Evolutionary conservation across 2,888 invertebrate species (phyloP), one percentile per base, ranked within the genome.

Genomic region (Pristionchus japonicus): DNA sequence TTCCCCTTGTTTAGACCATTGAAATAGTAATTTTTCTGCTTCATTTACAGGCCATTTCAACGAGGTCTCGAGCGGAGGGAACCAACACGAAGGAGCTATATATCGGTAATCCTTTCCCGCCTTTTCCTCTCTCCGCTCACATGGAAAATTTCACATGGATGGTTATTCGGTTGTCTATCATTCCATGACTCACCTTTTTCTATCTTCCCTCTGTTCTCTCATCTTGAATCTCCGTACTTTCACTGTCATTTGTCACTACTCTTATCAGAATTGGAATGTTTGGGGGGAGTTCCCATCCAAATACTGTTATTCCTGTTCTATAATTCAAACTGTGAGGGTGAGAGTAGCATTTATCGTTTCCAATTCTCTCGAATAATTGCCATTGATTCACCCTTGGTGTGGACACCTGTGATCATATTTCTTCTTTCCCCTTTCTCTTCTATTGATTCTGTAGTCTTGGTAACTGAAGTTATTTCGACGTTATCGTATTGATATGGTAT

Each of bases 21-120:
- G 43, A 23, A 13, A 43, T 15, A 49, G 49, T 82, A 23, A 49
- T n/a, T 49, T 82, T 43, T 74, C 74, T 74, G 3, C 23, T 40
- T 27, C 34, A 67, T 74, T 74, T 40, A 23, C 74, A 74, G 74
- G 43, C 74, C 74, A 74, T 23, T 43, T 40, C 74, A 17, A 74
- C 40, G 40, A n/a, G 74, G 74, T 40, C 74, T 74, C 40, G 43
- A 40, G 43, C 74, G 4, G 37, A 74, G 74, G 74, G 74, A 74
- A 67, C 15, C 67, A 31, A 31, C 11, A 67, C 74, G 74, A 74
- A 37, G 74, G 74, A 74, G 31, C 40, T 74, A 74, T 74, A 74
- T 40, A 74, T 74, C 74, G 74, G 74, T 74, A 74, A 15, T 9
- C 43, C 23, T 23, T 74, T 74, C 74, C 40, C n/a, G 23, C 31